Base-by-base conservation (phyloP, 2,797 vertebrate species). In the Xenops minutus region DNA sequence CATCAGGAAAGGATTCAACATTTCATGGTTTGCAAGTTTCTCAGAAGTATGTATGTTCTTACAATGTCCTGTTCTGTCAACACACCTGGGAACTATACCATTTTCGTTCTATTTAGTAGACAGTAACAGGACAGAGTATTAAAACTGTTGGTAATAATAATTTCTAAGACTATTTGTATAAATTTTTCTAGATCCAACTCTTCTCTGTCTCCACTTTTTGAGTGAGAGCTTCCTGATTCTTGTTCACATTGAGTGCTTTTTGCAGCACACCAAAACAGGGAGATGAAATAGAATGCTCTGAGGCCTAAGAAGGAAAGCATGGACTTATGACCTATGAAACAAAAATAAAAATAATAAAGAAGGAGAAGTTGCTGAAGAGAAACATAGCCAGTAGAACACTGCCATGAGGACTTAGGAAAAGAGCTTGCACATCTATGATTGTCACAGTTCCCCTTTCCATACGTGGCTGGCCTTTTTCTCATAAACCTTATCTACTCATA, bases 81-180 rank as follows among this genome's bases (percentile, higher is more conserved):
- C 92, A 88, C 56, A 67, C n/a, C 7, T 14, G 19, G 75, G 37
- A 94, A n/a, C 44, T 51, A 32, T 43, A 80, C 11, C 10, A 58
- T 67, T 88, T 75, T 63, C 8, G 51, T 81, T 77, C 55, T 61
- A 66, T 67, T 87, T 92, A 39, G 17, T 46, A 52, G 30, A 24
- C 36, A 91, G 56, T 24, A 67, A 44, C 10, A 54, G 43, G 52
- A 69, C 36, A 54, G 34, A 78, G 80, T 81, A 72, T 51, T 66
- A 44, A 64, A 96, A 52, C 19, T 64, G 29, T 55, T 37, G 20
- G 20, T 36, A 87, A 73, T 46, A 92, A 91, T 41, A 86, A 59
- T 83, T 92, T 80, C 49, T 88, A 74, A 88, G 48, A 44, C 19
- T 79, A 79, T 88, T 94, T 92, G 64, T 94, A 76, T 85, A 74